Evolutionary conservation across 2,113 vertebrate species (phyloP).

Genomic region (Brienomyrus brachyistius): DNA sequence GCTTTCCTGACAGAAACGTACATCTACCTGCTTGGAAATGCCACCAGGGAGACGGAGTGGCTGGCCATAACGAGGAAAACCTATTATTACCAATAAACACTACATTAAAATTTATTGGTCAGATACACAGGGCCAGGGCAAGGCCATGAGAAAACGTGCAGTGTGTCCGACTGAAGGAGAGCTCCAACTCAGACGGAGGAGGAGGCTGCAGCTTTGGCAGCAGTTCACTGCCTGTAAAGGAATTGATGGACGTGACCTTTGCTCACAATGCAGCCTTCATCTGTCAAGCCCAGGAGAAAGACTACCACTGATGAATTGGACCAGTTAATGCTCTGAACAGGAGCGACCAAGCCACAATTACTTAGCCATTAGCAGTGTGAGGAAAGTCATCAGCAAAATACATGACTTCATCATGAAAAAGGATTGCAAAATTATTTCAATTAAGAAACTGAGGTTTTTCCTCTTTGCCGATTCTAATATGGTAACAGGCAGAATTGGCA

Average conservation of each 20-base stretch:
- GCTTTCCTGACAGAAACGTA: not conserved
- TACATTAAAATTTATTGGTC: not conserved
- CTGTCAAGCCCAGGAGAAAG: not conserved
- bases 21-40: not conserved
- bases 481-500: not conserved
- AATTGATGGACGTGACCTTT: conserved; percentile 11
- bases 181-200: not conserved
- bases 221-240: not conserved
- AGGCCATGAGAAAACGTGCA: not conserved
- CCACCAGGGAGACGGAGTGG: not conserved
- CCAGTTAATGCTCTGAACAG: not conserved
- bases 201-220: not conserved
- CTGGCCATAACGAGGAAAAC: not conserved
- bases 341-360: conserved; percentile 6
- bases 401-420: not conserved
- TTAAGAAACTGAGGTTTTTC: not conserved
- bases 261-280: not conserved
- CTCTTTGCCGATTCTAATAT: not conserved
- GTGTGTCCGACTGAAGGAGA: not conserved
- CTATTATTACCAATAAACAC: not conserved
- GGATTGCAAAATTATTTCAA: not conserved
- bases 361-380: not conserved
- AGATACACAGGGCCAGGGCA: not conserved
- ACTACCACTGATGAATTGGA: conserved; percentile 4
- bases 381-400: not conserved